Base-by-base conservation (phyloP, 2,888 invertebrate genomes). In the Ophion slaviceki region DNA sequence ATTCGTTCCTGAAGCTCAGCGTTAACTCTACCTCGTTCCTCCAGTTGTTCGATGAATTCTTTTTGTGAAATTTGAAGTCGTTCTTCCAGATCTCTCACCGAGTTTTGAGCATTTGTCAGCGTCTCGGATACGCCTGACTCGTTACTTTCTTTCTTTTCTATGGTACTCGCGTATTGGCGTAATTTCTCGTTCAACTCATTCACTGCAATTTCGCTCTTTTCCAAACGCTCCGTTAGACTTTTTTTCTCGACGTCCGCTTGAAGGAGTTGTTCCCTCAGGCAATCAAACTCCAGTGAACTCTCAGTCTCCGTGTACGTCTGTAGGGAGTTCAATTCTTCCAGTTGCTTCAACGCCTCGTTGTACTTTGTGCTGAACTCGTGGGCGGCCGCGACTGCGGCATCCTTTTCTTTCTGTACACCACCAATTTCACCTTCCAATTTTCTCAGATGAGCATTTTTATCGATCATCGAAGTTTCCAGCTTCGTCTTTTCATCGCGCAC, bases 1-100 rank as follows among this genome's bases (percentile, higher is more conserved):
- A 95, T 92, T 86, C 95, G 95, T 87, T 95, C 94, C 88, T 95
- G 94, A 79, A 92, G 82, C 68, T 89, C 85, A 0, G 84, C 82
- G 64, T 88, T 89, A 66, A 89, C 83, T 61, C 66, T 81, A 14
- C 66, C 32, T 14, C 67, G 77, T 74, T 84, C 59, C 45, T 85
- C 61, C 62, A 87, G 84, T 45, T 84, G 79, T 75, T 82, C 67
- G n/a, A 82, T 70, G 0, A 82, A 81, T 59, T 80, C 76, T 53
- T 78, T 87, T 32, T 67, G 74, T 11, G 53, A 67, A 47, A 62
- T 20, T n/a, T 85, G 79, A 53, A 76, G 28, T 47, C 17, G 14
- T 45, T 86, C 84, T 40, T 89, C 85, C 0, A 90, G 62, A 61
- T 90, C 87, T 75, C 88, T 79, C 10, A 89, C 84, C 28, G 90